phyloP scores from a whole-genome alignment of 2,113 vertebrate species.

The Poeciliopsis retropinna region DNA sequence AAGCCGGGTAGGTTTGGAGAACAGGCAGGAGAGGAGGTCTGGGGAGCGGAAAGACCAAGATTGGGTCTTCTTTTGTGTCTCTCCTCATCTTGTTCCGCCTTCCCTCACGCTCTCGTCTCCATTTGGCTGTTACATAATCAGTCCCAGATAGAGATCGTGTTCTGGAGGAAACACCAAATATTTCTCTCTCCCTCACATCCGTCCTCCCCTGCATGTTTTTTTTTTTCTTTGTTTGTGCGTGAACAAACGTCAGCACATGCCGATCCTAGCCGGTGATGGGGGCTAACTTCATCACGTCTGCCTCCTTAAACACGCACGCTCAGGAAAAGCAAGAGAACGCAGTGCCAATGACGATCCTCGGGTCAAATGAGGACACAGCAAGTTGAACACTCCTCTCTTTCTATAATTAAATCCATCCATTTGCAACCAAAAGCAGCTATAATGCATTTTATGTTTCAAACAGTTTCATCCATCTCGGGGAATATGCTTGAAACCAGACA shows the following conservation, averaged over 20 bases:
- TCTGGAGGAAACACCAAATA: conserved; percentile 53
- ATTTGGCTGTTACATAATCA: conserved; percentile 71
- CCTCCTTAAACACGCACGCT: conserved; percentile 8
- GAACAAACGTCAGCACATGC: conserved; percentile 35
- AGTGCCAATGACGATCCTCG: neutral
- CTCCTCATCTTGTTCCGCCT: conserved; percentile 23
- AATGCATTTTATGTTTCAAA: neutral
- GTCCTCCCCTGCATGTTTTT: conserved; percentile 29
- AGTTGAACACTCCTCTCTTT: conserved; percentile 3
- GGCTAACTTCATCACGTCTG: conserved; percentile 40
- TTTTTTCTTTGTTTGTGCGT: conserved; percentile 34
- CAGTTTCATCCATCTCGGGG: no score
- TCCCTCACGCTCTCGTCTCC: conserved; percentile 35
- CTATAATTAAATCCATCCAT: conserved; percentile 1
- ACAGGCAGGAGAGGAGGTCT: conserved; percentile 15
- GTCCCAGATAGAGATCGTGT: conserved; percentile 57
- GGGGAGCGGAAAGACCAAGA: conserved; percentile 35
- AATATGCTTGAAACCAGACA: no score
- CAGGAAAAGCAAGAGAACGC: neutral
- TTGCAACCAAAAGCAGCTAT: neutral
- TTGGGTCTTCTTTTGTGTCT: conserved; percentile 13
- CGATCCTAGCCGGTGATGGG: conserved; percentile 51
- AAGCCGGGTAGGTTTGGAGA: conserved; percentile 22
- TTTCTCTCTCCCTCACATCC: conserved; percentile 42
- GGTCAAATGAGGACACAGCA: conserved; percentile 22